Evolutionary conservation across 1,140 invertebrate genomes (phyloP).

Genomic region (Drosophila lowei): DNA sequence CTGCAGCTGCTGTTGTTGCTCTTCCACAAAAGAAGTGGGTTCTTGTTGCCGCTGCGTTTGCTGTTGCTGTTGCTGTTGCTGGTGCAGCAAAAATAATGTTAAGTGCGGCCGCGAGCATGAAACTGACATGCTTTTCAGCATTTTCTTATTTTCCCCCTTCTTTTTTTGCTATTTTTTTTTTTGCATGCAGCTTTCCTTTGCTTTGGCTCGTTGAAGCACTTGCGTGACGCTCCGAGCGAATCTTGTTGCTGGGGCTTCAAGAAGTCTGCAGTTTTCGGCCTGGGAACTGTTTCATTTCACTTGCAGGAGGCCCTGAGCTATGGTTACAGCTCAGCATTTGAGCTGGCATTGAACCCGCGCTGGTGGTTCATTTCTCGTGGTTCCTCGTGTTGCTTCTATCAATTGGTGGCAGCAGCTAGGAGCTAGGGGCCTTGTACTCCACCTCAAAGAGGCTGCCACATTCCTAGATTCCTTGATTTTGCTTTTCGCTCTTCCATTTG

Average conservation of each 20-base stretch:
- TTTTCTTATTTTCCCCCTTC: conserved; percentile 37
- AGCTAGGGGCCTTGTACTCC: conserved; percentile 3
- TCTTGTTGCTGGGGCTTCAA: conserved; percentile 33
- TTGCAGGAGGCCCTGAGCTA: no score
- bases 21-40: conserved; percentile 58
- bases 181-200: conserved; percentile 50
- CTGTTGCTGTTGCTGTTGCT: conserved; percentile 25
- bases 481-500: conserved; percentile 48
- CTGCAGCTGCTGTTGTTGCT: conserved; percentile 32
- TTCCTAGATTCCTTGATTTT: conserved; percentile 21
- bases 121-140: conserved; percentile 76
- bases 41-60: conserved; percentile 35
- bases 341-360: conserved; percentile 45
- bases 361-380: no score
- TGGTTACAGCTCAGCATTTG: conserved; percentile 6
- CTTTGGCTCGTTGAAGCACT: conserved; percentile 34
- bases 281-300: no score
- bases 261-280: conserved; percentile 9
- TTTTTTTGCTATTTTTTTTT: conserved; percentile 11
- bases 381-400: conserved; percentile 4
- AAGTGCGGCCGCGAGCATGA: conserved; percentile 77
- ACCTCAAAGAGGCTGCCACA: conserved; percentile 37
- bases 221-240: conserved; percentile 38
- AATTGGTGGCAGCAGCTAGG: conserved; percentile 24
- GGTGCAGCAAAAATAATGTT: conserved; percentile 77